Conservation (phyloP, 2,113 vertebrate species). For the Myotis brandtii region DNA sequence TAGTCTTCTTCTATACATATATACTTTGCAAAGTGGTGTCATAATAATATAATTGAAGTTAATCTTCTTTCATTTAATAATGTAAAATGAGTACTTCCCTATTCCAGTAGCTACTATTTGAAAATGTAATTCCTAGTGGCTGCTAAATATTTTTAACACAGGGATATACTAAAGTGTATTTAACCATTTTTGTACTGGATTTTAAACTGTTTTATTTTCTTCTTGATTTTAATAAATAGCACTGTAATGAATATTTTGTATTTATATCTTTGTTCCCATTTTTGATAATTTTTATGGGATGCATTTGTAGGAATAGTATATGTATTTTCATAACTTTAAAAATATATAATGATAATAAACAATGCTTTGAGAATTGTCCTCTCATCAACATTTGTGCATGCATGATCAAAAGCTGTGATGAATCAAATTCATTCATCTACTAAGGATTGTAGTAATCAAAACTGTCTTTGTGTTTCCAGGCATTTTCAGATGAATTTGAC, state of each 20-base stretch:
- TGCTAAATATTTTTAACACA: slow-evolving; percentile 11
- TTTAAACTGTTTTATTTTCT: not conserved
- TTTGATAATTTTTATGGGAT: not conserved
- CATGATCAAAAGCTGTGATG: not conserved
- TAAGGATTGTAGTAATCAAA: not conserved
- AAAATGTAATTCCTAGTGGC: slow-evolving; percentile 7
- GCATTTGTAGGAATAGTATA: slow-evolving; percentile 14
- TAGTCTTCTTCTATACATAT: not conserved
- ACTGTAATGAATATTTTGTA: not conserved
- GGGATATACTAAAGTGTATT: not conserved
- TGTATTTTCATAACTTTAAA: slow-evolving; percentile 18
- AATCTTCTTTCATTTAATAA: not conserved
- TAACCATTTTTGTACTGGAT: not conserved
- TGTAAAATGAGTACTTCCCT: not conserved
- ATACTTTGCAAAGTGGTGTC: not conserved
- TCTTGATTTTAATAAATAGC: not conserved
- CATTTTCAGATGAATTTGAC: slow-evolving; percentile 82
- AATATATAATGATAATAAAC: slow-evolving; percentile 36
- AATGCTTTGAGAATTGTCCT: slow-evolving; percentile 29
- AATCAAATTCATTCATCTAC: not conserved
- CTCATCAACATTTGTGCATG: not conserved
- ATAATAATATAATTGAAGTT: not conserved
- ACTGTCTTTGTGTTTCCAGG: slow-evolving; percentile 79
- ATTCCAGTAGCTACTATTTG: not conserved
- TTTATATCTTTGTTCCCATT: slow-evolving; percentile 2